phyloP scores from a whole-genome alignment of 2,113 vertebrate genomes.

The Lycocorax pyrrhopterus region DNA sequence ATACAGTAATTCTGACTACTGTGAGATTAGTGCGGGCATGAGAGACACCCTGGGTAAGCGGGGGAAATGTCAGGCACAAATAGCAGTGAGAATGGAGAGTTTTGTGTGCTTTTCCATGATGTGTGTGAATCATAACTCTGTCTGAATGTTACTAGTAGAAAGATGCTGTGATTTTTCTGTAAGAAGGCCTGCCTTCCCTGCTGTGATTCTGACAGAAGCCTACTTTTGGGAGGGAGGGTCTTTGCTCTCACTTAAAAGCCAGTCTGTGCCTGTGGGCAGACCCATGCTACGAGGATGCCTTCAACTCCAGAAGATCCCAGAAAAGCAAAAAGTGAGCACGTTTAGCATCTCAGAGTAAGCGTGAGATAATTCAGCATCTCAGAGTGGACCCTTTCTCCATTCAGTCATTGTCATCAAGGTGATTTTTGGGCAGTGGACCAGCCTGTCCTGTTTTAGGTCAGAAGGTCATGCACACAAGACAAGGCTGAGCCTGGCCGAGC shows the following conservation, averaged over 20 bases:
- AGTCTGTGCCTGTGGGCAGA: neutral
- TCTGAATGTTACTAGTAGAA: neutral
- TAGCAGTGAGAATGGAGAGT: neutral
- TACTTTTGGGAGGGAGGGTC: neutral
- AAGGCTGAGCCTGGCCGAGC: neutral
- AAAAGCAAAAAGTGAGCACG: neutral
- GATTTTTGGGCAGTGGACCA: neutral
- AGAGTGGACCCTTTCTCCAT: neutral
- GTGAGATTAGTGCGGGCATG: neutral
- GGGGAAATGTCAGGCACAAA: neutral
- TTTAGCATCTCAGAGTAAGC: neutral
- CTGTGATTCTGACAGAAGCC: neutral
- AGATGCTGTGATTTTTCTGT: neutral
- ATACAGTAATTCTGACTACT: neutral
- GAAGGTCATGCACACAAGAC: neutral
- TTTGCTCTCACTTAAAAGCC: neutral
- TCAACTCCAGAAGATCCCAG: neutral
- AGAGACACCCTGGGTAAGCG: neutral
- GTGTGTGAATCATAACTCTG: neutral
- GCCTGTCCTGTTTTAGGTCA: neutral
- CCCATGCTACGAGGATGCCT: neutral
- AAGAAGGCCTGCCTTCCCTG: neutral
- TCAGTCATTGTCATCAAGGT: neutral
- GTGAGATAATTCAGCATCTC: neutral
- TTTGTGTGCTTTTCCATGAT: neutral